A percentile compares a stretch with the other conserved stretches of the same genome.
Conservation (phyloP, 2,888 invertebrate species). For the Amblyteles armatorius region DNA sequence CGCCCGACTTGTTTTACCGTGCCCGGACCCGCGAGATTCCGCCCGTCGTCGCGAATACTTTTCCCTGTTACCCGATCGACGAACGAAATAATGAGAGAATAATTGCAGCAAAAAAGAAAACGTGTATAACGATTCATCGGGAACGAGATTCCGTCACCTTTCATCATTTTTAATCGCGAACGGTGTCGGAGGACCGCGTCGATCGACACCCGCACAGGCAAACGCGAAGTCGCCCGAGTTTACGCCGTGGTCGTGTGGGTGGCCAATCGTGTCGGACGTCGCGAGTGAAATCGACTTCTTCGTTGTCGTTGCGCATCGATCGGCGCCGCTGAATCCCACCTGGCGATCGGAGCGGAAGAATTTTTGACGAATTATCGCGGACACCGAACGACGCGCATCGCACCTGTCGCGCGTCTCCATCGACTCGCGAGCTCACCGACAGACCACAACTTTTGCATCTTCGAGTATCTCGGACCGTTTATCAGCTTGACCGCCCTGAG, state of each 20-base stretch:
- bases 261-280: slow-evolving; percentile 9
- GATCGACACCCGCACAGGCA: not conserved
- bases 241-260: not conserved
- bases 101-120: not conserved
- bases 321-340: not conserved
- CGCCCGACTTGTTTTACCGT: slow-evolving; percentile 1
- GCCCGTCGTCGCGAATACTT: not conserved
- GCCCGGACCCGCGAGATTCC: not conserved
- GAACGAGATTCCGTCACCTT: not conserved
- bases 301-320: not conserved
- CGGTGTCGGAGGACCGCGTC: not conserved
- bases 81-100: slow-evolving; percentile 1
- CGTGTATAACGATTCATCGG: not conserved
- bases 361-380: not conserved
- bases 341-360: not conserved
- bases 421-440: slow-evolving; percentile 28
- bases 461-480: not conserved
- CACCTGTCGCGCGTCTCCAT: not conserved
- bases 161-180: not conserved
- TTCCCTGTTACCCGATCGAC: not conserved
- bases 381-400: not conserved
- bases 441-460: slow-evolving; percentile 14
- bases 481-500: not conserved
- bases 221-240: not conserved
- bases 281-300: not conserved